Conservation (phyloP, 2,888 invertebrate genomes). For the Seira sanloemensis region DNA sequence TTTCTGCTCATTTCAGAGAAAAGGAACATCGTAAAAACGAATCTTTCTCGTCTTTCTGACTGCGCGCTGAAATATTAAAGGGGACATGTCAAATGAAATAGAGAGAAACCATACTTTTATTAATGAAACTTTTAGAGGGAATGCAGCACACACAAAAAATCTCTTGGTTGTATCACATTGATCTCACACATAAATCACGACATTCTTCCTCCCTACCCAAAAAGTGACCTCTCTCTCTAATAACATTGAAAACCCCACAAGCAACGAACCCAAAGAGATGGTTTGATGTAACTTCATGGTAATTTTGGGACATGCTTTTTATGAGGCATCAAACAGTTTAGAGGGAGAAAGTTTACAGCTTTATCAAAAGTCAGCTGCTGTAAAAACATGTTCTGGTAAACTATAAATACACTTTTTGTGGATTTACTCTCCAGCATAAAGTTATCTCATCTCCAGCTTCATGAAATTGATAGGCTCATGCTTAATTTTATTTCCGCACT, state of each 20-base stretch:
- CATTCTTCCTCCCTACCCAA: background rate
- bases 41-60: background rate
- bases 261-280: background rate
- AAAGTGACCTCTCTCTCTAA: background rate
- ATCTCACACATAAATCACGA: background rate
- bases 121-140: background rate
- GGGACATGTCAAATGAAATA: background rate
- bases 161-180: background rate
- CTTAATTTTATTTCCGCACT: too few species aligned
- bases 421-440: too few species aligned
- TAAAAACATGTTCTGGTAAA: too few species aligned
- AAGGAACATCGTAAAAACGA: background rate
- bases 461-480: too few species aligned
- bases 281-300: background rate
- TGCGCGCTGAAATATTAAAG: background rate
- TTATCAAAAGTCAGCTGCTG: conserved; percentile 5
- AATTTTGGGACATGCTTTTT: background rate
- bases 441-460: too few species aligned
- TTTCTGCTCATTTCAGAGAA: background rate
- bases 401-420: too few species aligned
- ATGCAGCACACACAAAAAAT: background rate
- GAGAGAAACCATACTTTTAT: background rate
- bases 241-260: background rate
- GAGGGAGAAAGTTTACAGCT: conserved; percentile 25
- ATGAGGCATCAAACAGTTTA: conserved; percentile 28